These are phyloP conservation scores for Pelecanus crispus DNA, from an alignment of 2,113 vertebrate species.

Conservation along the genomic window DNA sequence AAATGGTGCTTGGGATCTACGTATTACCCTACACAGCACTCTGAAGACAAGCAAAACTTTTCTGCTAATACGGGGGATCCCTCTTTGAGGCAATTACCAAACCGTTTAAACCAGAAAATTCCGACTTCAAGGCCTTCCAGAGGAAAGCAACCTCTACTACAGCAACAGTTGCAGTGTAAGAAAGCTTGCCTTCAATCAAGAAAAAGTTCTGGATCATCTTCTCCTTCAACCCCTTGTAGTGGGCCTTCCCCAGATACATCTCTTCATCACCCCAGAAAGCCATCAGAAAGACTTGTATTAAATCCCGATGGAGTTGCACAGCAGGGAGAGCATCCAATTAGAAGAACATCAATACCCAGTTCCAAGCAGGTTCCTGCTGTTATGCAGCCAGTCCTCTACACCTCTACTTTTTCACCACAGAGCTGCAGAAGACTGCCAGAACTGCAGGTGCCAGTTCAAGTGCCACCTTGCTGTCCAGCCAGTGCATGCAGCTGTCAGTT, in stretches of 20 bases:
- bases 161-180: slow-evolving; percentile 12
- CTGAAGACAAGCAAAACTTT: slow-evolving; percentile 30
- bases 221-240: slow-evolving; percentile 61
- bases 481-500: slow-evolving; percentile 71
- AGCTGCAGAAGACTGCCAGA: slow-evolving; percentile 52
- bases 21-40: neutral
- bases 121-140: neutral
- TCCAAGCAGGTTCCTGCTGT: slow-evolving; percentile 42
- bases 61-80: slow-evolving; percentile 27
- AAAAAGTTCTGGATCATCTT: slow-evolving; percentile 55
- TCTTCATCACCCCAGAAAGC: slow-evolving; percentile 31
- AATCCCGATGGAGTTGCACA: neutral
- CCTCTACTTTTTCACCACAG: slow-evolving; percentile 44
- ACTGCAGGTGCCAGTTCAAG: slow-evolving; percentile 71
- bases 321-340: slow-evolving; percentile 23
- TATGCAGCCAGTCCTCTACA: slow-evolving; percentile 40
- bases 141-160: slow-evolving; percentile 36
- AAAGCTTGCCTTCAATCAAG: slow-evolving; percentile 32
- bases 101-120: slow-evolving; percentile 28
- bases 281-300: slow-evolving; percentile 24
- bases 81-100: slow-evolving; percentile 45
- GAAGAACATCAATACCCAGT: neutral
- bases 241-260: slow-evolving; percentile 62
- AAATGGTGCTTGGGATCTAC: neutral
- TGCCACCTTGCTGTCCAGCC: slow-evolving; percentile 49